Evolutionary conservation across 2,888 invertebrate genomes (phyloP).

Genomic region (Sinotaia quadrata): DNA sequence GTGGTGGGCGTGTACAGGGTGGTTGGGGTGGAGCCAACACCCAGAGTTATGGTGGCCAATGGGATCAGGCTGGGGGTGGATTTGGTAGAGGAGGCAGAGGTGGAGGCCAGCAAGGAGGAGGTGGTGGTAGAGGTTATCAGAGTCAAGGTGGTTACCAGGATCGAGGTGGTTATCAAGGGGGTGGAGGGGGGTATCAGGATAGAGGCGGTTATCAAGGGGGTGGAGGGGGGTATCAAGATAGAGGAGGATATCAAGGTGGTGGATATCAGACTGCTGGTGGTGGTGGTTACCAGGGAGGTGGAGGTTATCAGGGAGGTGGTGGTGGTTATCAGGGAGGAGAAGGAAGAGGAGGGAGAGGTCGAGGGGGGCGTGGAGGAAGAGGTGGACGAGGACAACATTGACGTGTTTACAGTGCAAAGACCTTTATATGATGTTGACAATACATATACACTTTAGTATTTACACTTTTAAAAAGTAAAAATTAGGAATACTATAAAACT

Average conservation of each 20-base stretch:
- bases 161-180: constrained; percentile 43
- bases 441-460: too few species aligned
- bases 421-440: too few species aligned
- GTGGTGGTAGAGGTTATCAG: constrained; percentile 32
- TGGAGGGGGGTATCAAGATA: constrained; percentile 37
- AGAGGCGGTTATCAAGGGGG: constrained; percentile 45
- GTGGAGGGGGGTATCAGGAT: constrained; percentile 48
- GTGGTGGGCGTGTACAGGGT: constrained; percentile 60
- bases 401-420: constrained; percentile 36
- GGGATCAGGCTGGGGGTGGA: constrained; percentile 61
- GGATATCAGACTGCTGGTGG: constrained; percentile 44
- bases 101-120: constrained; percentile 71
- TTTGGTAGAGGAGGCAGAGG: constrained; percentile 72
- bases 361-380: constrained; percentile 36
- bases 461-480: too few species aligned
- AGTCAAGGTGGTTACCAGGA: constrained; percentile 44
- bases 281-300: constrained; percentile 37
- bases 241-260: constrained; percentile 41
- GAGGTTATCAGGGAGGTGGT: constrained; percentile 42
- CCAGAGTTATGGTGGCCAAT: constrained; percentile 56
- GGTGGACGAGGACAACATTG: constrained; percentile 37
- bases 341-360: constrained; percentile 34
- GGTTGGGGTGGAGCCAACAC: constrained; percentile 50
- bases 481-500: too few species aligned
- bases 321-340: constrained; percentile 35